Evolutionary conservation across 1,140 invertebrate genomes (phyloP).

Genomic region (Galleria mellonella): DNA sequence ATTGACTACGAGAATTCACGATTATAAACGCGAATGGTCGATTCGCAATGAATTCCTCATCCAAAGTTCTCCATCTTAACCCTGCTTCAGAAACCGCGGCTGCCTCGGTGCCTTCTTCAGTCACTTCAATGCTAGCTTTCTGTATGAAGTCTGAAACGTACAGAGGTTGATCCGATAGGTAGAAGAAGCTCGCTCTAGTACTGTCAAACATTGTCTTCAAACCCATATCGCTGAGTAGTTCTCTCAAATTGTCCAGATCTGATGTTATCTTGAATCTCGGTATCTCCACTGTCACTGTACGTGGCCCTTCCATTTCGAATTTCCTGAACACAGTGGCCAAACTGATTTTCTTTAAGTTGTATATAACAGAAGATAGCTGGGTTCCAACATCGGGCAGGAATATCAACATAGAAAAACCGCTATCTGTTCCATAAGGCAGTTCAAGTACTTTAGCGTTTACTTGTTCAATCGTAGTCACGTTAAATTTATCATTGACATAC

Average conservation of each 20-base stretch:
- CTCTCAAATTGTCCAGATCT: slow-evolving; percentile 75
- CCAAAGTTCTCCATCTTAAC: slow-evolving; percentile 43
- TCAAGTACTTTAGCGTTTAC: slow-evolving; percentile 77
- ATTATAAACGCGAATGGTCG: slow-evolving; percentile 73
- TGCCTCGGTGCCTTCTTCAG: slow-evolving; percentile 82
- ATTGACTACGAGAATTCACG: slow-evolving; percentile 53
- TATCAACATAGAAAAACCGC: slow-evolving; percentile 78
- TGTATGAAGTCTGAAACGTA: slow-evolving; percentile 77
- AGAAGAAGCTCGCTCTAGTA: slow-evolving; percentile 75
- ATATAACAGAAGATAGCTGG: slow-evolving; percentile 39
- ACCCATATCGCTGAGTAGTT: slow-evolving; percentile 77
- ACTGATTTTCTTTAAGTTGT: slow-evolving; percentile 62
- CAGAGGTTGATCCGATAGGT: slow-evolving; percentile 70
- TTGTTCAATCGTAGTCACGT: slow-evolving; percentile 30
- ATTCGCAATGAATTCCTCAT: slow-evolving; percentile 52
- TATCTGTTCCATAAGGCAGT: slow-evolving; percentile 78
- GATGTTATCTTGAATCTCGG: slow-evolving; percentile 80
- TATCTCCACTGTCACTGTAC: slow-evolving; percentile 73
- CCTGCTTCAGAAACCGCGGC: slow-evolving; percentile 75
- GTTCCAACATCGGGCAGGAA: slow-evolving; percentile 72
- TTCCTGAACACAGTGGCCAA: slow-evolving; percentile 64
- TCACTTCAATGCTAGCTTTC: slow-evolving; percentile 82
- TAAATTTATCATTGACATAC: slow-evolving; percentile 39
- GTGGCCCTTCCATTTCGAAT: slow-evolving; percentile 36
- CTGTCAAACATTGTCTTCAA: slow-evolving; percentile 78